Evolutionary conservation across 2,797 vertebrate species (phyloP), one percentile per base, ranked within the genome.

Genomic region (Pempheris klunzingeri): DNA sequence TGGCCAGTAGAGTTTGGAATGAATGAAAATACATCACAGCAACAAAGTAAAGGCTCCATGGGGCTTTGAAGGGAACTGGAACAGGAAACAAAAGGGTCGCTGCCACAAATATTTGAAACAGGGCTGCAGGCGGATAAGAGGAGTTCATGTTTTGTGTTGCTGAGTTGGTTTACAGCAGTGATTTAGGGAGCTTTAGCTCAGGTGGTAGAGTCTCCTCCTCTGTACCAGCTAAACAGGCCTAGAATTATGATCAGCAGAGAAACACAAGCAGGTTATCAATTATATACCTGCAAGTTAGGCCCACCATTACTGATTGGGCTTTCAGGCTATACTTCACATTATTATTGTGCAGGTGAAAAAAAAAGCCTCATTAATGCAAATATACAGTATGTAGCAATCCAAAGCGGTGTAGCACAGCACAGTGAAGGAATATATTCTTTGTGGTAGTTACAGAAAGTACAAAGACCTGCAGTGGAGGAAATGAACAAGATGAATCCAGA

Each of bases 1-100:
- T 46, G 8, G 4, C 3, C 15, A 2, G 18, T 3, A 39, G 32
- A 49, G 41, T 71, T 30, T 44, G 30, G 20, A 65, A 28, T 18
- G 3, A 49, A 46, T 61, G 62, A 69, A 78, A 72, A 47, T 41
- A 0, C n/a, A 28, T 58, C 61, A 58, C 14, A 50, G 43, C 66
- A 52, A 63, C 9, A n/a, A 46, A 53, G 44, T 36, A 43, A 53
- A 15, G 36, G 34, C 11, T 49, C 30, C 47, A 9, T 17, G 3
- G 66, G 43, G 74, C 20, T 62, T 57, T 71, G 14, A 43, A 13
- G 52, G 22, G 5, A 50, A 22, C 30, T 49, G 36, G 5, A 36
- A 46, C 52, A 13, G n/a, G 7, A 66, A 59, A 66, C 36, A 22
- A 50, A 50, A 26, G 24, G 13, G 4, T 24, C 20, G 50, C 20